Base-by-base conservation (phyloP, 1,140 invertebrate species). In the Stegodyphus dumicola region DNA sequence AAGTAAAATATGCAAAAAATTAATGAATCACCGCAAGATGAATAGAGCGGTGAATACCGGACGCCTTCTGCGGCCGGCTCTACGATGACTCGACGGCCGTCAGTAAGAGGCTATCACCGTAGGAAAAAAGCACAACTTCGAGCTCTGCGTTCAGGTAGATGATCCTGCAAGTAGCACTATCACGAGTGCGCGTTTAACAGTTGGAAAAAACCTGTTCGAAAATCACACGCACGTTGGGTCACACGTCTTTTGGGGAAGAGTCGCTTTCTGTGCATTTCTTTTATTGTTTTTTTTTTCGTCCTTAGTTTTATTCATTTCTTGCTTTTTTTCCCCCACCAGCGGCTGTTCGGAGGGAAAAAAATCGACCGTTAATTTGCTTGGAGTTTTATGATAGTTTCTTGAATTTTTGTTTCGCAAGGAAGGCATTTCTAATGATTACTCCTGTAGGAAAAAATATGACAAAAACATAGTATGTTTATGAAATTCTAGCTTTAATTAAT, bases 171-270 rank as follows among this genome's bases (percentile, higher is more conserved):
- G 65, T 67, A 67, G 65, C 65, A 11, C 56, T 15, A 7, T 17
- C 11, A n/a, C 65, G 56, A 60, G 56, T 60, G 65, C 65, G 17
- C n/a, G 52, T 13, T 54, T 13, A 74, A 56, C 49, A 65, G 11
- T 13, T 67, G 65, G 49, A 51, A 75, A 75, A 83, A 83, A 83
- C 80, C 80, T 75, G 80, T 83, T 83, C 70, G 80, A 74, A 74
- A 75, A 65, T 75, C 71, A 83, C 54, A 83, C 70, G 70, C 71
- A 71, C 71, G 71, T 66, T 83, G 60, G 80, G 80, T 83, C 80
- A 75, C 71, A 75, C 80, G 48, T 75, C 71, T 74, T 75, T 18
- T 33, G 33, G 33, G 71, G 70, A 75, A 53, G 80, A 75, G 49
- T 54, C 60, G 53, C 54, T 65, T 52, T 75, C 48, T 49, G n/a